Base-by-base conservation (phyloP, 2,797 vertebrate species). In the Anguilla anguilla region DNA sequence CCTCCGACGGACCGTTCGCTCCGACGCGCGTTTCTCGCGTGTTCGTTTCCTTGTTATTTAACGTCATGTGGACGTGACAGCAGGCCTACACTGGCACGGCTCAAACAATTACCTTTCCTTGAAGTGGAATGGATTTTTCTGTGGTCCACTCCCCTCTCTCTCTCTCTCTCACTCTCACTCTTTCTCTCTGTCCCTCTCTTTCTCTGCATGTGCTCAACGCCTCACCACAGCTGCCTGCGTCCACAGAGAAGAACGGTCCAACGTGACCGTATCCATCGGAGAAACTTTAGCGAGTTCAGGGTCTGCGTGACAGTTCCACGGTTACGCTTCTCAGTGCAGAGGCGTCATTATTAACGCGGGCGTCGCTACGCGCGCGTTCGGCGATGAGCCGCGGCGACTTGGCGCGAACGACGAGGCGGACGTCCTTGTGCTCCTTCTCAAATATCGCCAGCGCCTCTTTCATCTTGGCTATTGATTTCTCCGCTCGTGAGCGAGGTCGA, bases 401-500 rank as follows among this genome's bases (percentile, higher is more conserved):
- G 28, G 15, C 31, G 69, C n/a, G n/a, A 39, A 77, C 11, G 15
- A 10, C 15, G 72, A 77, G 28, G 72, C 72, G 17, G 72, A 77
- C n/a, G 28, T 15, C 72, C 13, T 39, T 43, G 28, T 6, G 28
- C 15, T 39, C n/a, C 28, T n/a, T 28, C 43, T 22, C 13, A 53
- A 43, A 72, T 57, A 79, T 61, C 67, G 15, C 17, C 17, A 19
- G 35, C 72, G n/a, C 77, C 69, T 22, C 25, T 86, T 77, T 89
- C 25, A 74, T 89, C 83, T 83, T 64, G 88, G 81, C 84, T 86
- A 89, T 88, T 86, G 85, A 88, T 88, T 88, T 84, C 25, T 55
- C 4, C n/a, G 6, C 31, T 64, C 28, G 35, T 49, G 35, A 55
- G 82, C 74, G 83, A 53, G 49, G 43, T 46, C 86, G n/a, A 83